These are phyloP conservation scores for Micropoecilia bifurca DNA, from an alignment of 2,797 vertebrate species.

Conservation along the genomic window DNA sequence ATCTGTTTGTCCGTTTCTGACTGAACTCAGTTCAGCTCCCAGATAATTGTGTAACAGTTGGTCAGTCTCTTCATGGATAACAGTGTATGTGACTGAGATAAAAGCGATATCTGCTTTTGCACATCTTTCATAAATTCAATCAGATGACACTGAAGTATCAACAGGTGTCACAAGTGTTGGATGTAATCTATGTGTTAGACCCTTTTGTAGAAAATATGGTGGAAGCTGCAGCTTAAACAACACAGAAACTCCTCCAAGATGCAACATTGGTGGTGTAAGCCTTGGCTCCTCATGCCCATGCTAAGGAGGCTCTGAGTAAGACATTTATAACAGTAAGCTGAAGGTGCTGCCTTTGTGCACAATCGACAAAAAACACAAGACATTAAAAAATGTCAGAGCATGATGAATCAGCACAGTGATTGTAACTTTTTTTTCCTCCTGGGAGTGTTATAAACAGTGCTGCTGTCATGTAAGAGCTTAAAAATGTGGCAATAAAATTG, in stretches of 20 bases:
- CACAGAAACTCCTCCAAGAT: background rate
- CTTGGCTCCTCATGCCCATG: background rate
- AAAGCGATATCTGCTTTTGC: slow-evolving; percentile 11
- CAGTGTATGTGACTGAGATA: slow-evolving; percentile 4
- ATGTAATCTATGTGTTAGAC: background rate
- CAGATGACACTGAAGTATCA: background rate
- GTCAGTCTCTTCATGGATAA: slow-evolving; percentile 15
- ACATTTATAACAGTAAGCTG: background rate
- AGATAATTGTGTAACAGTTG: background rate
- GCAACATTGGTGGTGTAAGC: background rate
- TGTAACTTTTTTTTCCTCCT: slow-evolving; percentile 6
- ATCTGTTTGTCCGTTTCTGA: background rate
- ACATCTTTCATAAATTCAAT: background rate
- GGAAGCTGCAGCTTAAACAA: slow-evolving; percentile 2
- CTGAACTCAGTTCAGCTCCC: background rate
- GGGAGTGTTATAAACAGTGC: slow-evolving; percentile 12
- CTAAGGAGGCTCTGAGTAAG: background rate
- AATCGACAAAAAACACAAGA: background rate
- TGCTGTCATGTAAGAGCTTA: slow-evolving; percentile 4
- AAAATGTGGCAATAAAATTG: background rate
- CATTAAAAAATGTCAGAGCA: slow-evolving; percentile 14
- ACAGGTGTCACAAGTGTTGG: background rate
- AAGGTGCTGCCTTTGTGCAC: background rate
- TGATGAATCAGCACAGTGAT: slow-evolving; percentile 15
- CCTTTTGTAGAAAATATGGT: slow-evolving; percentile 12